Conservation (phyloP, 2,888 invertebrate genomes). For the Agrilus mali region DNA sequence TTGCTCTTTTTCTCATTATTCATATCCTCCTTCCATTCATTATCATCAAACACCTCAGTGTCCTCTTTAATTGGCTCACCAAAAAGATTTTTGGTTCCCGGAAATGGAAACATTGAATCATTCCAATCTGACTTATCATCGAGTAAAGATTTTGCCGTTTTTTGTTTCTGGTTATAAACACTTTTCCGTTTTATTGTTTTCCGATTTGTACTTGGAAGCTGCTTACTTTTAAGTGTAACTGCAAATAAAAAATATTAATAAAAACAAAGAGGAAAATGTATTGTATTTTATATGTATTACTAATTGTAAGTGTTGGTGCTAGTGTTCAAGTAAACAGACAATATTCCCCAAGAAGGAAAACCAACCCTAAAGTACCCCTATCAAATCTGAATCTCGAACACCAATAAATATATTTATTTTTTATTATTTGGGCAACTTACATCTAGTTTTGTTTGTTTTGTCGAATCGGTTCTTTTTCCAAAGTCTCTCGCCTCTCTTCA, state of each 20-base stretch:
- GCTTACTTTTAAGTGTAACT: constrained; percentile 2
- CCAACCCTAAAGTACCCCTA: too few species aligned
- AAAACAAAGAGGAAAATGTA: not conserved
- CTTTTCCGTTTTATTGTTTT: constrained; percentile 3
- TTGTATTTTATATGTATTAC: too few species aligned
- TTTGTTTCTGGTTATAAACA: constrained; percentile 10
- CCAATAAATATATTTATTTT: too few species aligned
- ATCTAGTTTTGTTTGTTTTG: constrained; percentile 29
- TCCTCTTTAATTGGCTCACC: constrained; percentile 14
- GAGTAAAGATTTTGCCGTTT: constrained; percentile 23
- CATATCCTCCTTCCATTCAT: constrained; percentile 24
- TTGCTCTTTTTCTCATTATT: not conserved
- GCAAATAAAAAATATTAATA: constrained; percentile 1
- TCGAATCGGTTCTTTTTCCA: constrained; percentile 35
- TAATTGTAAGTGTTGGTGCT: too few species aligned
- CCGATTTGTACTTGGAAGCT: not conserved
- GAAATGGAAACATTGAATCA: constrained; percentile 29
- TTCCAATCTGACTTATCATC: constrained; percentile 31
- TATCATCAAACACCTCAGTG: constrained; percentile 25
- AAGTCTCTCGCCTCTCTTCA: constrained; percentile 64
- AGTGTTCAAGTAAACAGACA: too few species aligned
- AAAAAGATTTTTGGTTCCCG: constrained; percentile 25
- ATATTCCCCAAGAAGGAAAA: too few species aligned
- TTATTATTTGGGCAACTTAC: constrained; percentile 17
- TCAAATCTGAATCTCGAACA: too few species aligned